Percentiles rank a stretch among this genome's conserved stretches.
Conservation (phyloP, 2,797 vertebrate genomes). For the Synanceia verrucosa region DNA sequence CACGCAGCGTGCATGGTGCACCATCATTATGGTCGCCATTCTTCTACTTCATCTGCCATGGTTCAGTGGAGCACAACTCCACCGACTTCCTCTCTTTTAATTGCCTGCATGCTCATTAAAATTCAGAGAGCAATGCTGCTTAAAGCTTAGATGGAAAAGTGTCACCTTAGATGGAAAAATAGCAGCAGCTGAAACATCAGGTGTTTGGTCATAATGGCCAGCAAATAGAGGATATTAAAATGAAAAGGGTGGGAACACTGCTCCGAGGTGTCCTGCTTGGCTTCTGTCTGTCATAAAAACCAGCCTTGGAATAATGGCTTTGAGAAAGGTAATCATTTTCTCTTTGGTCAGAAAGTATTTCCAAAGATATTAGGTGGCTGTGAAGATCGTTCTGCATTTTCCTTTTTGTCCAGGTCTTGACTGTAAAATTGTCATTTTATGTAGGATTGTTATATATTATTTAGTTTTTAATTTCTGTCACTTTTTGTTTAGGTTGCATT, state of each 20-base stretch:
- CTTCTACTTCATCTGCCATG: slow-evolving; percentile 65
- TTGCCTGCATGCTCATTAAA: slow-evolving; percentile 75
- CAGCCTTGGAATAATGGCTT: slow-evolving; percentile 8
- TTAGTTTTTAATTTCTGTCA: background rate
- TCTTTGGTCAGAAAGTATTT: slow-evolving; percentile 17
- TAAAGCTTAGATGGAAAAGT: slow-evolving; percentile 71
- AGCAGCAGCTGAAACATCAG: slow-evolving; percentile 32
- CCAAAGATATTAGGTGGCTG: slow-evolving; percentile 7
- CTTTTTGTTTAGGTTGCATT: background rate
- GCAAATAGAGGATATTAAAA: slow-evolving; percentile 20
- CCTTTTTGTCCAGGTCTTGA: background rate
- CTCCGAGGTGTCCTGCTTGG: slow-evolving; percentile 10
- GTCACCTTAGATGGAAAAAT: slow-evolving; percentile 64
- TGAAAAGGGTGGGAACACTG: background rate
- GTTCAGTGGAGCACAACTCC: slow-evolving; percentile 71
- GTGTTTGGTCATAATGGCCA: slow-evolving; percentile 29
- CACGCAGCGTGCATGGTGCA: slow-evolving; percentile 31
- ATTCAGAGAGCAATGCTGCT: slow-evolving; percentile 62
- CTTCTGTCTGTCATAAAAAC: slow-evolving; percentile 21
- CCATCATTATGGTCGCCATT: slow-evolving; percentile 51
- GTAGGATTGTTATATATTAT: background rate
- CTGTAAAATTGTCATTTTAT: background rate
- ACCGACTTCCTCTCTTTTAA: slow-evolving; percentile 79
- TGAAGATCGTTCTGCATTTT: slow-evolving; percentile 4
- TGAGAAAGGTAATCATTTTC: slow-evolving; percentile 24